Evolutionary conservation across 2,113 vertebrate genomes (phyloP), one percentile per base, ranked within the genome.

Genomic region (Hydrolagus affinis): DNA sequence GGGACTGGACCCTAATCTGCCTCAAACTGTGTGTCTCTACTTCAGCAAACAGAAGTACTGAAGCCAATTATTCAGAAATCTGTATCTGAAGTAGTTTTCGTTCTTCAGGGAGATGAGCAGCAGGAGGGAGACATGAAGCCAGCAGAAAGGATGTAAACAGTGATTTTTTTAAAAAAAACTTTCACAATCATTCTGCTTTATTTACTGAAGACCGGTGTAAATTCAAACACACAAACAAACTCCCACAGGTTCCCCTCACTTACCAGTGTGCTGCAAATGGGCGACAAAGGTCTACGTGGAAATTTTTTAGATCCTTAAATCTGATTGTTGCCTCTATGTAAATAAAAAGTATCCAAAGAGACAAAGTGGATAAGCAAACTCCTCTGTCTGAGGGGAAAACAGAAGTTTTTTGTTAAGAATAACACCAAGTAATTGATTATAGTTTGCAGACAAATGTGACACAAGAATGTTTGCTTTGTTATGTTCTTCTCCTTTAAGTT

Each of bases 211-310:
- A 44, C 44, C 1, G 44, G 44, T 44, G 44, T 44, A 44, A 44
- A 14, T 28, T 80, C 25, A 9, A 14, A 64, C 11, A 19, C 12
- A 64, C 11, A 66, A 1, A 19, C 66, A 83, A 30, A 83, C 17
- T 30, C 62, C 28, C 17, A 72, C 28, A 57, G 0, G 57, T 60
- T 85, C 11, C 69, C 7, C 8, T 70, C n/a, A 88, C 89, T 10
- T 90, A 94, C 94, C 94, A 95, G 88, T 95, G 94, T 72, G 94
- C 94, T 74, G 94, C 94, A 85, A 95, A 94, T 62, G 94, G 91
- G 88, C 94, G 94, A 85, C 94, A 95, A 69, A 95, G 88, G 86
- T 94, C 94, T 77, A 92, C 91, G 78, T 94, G 91, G 70, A 93
- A 93, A 86, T 89, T 93, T 88, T 93, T 94, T 68, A 94, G 89